Base-by-base conservation (phyloP, 2,113 vertebrate species). In the Guaruba guarouba region DNA sequence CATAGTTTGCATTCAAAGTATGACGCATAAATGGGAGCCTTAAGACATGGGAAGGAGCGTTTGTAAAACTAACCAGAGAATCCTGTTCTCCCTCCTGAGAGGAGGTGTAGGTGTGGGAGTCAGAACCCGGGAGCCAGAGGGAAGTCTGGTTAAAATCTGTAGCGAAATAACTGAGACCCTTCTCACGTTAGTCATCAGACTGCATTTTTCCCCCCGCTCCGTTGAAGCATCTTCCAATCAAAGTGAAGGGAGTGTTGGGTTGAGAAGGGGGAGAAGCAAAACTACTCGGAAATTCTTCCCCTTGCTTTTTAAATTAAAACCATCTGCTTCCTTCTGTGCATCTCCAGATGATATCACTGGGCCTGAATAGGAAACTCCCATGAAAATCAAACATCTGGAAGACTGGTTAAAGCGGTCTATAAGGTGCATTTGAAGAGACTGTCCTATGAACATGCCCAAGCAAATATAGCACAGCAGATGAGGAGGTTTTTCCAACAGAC, bases 41-140 rank as follows among this genome's bases (percentile, higher is more conserved):
- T 94, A 93, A 96, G 95, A 93, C 95, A 80, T 62, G 95, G 92
- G 91, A 94, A 95, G 95, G 89, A 93, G 87, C 67, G 2, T 82
- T 93, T 76, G 75, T 49, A 89, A 92, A 85, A 89, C 86, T 68
- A 96, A 93, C 92, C 96, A 96, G 96, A 97, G 96, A 94, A 96
- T 96, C 95, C 95, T 94, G 96, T 96, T 96, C 88, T 96, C 77
- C 95, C 92, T 96, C 86, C 86, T 67, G 59, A 94, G 94, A 94
- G 92, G 78, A 93, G 93, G 51, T 95, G 95, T 96, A 97, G 96
- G 96, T 96, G 93, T 96, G 96, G 95, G 96, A 96, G 93, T 92
- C 80, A 78, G 90, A 96, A 73, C 52, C 75, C 1, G 0, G 59
- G 81, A 96, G 94, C 90, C 94, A 80, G 87, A 76, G 86, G 81